phyloP scores from a whole-genome alignment of 2,113 vertebrate species.

The Equus quagga region DNA sequence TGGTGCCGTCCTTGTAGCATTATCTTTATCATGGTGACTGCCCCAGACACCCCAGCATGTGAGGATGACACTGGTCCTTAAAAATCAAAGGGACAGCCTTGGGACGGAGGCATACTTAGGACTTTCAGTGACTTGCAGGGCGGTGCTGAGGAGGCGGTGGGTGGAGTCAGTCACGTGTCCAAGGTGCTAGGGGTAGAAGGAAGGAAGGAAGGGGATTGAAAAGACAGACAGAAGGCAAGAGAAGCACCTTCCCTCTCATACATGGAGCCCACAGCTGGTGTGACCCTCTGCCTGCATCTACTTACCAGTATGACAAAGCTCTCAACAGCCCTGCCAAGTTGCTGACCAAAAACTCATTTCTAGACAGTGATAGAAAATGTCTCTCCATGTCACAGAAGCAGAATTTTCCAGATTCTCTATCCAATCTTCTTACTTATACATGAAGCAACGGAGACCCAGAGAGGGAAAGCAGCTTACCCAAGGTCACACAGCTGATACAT shows the following conservation, averaged over 20 bases:
- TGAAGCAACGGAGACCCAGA: background rate
- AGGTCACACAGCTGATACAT: background rate
- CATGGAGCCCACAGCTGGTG: background rate
- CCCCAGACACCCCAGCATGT: background rate
- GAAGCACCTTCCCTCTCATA: background rate
- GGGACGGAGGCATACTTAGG: background rate
- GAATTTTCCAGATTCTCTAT: background rate
- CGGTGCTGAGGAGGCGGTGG: background rate
- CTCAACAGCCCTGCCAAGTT: background rate
- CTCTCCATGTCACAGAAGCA: background rate
- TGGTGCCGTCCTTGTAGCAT: background rate
- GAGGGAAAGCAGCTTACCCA: background rate
- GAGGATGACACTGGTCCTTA: background rate
- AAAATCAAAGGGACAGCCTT: background rate
- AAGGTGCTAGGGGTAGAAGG: background rate
- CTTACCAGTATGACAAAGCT: background rate
- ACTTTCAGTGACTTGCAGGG: background rate
- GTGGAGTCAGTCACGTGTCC: background rate
- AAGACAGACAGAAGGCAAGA: background rate
- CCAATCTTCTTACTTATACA: background rate
- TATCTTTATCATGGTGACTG: background rate
- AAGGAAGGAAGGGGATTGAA: background rate
- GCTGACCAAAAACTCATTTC: background rate
- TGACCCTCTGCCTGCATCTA: background rate
- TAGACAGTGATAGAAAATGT: rapidly evolving